Conservation (phyloP, 2,797 vertebrate genomes). For the Peromyscus eremicus region DNA sequence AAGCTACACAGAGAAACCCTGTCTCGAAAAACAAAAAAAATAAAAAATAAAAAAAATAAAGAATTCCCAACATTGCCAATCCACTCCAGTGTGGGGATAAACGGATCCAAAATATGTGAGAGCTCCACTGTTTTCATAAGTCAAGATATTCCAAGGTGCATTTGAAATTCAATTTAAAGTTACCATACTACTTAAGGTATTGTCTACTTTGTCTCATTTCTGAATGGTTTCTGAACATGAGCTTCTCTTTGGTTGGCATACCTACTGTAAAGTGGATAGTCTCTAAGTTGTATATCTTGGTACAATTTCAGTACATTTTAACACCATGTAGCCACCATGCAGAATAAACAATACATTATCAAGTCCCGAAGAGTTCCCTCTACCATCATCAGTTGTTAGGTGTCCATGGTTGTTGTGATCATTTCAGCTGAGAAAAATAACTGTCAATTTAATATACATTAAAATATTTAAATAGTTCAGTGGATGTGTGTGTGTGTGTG, state of each 20-base stretch:
- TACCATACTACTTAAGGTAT: background rate
- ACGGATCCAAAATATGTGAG: background rate
- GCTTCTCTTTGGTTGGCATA: background rate
- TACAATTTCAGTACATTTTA: background rate
- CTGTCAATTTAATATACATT: background rate
- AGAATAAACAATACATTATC: background rate
- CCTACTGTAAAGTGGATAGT: background rate
- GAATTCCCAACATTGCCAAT: background rate
- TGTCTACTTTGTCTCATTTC: background rate
- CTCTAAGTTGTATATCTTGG: background rate
- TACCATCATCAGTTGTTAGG: background rate
- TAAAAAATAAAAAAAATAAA: no score
- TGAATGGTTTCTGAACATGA: background rate
- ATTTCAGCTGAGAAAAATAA: background rate
- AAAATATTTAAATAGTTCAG: background rate
- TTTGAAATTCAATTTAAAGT: background rate
- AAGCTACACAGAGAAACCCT: no score
- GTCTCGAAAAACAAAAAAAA: no score
- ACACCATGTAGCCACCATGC: no score
- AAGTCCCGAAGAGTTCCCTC: background rate
- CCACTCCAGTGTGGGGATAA: background rate
- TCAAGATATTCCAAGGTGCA: background rate
- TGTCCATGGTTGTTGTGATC: background rate
- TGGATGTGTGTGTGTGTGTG: background rate
- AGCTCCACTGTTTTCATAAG: background rate